Evolutionary conservation across 2,797 vertebrate genomes (phyloP), one percentile per base, ranked within the genome.

Genomic region (Mus minutoides): DNA sequence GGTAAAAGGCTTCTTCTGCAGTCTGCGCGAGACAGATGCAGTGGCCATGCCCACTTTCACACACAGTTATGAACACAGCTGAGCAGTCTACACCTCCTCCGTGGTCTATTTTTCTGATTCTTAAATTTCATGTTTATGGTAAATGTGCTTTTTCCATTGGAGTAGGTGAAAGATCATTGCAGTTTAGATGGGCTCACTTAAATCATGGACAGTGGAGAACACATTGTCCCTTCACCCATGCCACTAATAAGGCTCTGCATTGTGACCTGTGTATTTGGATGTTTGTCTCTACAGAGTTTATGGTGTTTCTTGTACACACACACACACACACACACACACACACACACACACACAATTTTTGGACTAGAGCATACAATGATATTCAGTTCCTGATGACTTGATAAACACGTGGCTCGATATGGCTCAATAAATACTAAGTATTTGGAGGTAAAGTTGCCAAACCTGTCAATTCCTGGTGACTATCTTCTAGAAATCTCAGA

Each of bases 401-500:
- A 76, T 86, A 86, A 90, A 83, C 83, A 49, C 2, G 8, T 80
- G 34, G 80, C 31, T 94, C 94, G 69, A 79, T 88, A 26, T 94
- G 40, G 24, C 67, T 80, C 34, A 31, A 64, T 79, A 95, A 92
- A 78, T 85, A 75, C 29, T 83, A 84, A 91, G 58, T 90, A 49
- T 85, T 40, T 92, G 73, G 88, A 37, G 85, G 7, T 17, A 86
- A 87, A 87, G 75, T 52, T 71, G 0, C 49, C 91, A 84, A 87
- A 69, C 17, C 43, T 8, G 24, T 16, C 79, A 62, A 91, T 49
- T 96, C 46, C 67, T 88, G 14, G 19, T 69, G 19, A 96, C 67
- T 40, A 31, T 91, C 78, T 91, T 94, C 34, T 71, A 86, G 40
- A 88, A 90, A 80, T 82, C 90, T 92, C 89, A 86, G 21, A 94